Percentiles rank a stretch among this genome's conserved stretches.
These are phyloP conservation scores for Brachyopa scutellaris DNA, from an alignment of 2,888 invertebrate genomes.

Conservation along the genomic window DNA sequence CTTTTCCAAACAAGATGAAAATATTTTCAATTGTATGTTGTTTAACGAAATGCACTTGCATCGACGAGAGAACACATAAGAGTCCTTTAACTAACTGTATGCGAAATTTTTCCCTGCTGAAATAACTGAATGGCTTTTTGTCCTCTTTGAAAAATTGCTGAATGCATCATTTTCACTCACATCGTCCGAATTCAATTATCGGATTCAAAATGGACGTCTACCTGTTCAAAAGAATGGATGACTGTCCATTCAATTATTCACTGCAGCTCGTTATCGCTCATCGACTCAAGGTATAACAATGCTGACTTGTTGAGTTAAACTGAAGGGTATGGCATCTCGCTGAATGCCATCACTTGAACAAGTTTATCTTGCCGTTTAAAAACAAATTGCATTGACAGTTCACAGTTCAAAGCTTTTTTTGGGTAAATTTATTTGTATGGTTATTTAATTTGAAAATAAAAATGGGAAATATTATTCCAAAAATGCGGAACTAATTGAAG, in stretches of 20 bases:
- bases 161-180: slow-evolving; percentile 24
- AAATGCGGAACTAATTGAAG: no score
- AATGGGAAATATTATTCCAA: no score
- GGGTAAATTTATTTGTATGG: no score
- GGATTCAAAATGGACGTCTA: slow-evolving; percentile 36
- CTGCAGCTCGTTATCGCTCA: slow-evolving; percentile 19
- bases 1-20: slow-evolving; percentile 16
- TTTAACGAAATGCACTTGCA: slow-evolving; percentile 5
- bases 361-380: no score
- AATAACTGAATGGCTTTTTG: slow-evolving; percentile 25
- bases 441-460: no score
- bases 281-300: slow-evolving; percentile 16
- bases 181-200: slow-evolving; percentile 38
- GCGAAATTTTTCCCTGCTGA: slow-evolving; percentile 25
- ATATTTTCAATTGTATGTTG: slow-evolving; percentile 1
- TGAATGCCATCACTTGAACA: background rate
- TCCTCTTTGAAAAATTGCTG: background rate
- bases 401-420: no score
- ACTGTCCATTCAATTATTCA: slow-evolving; percentile 27
- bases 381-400: background rate
- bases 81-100: background rate
- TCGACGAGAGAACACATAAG: background rate
- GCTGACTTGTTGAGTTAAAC: slow-evolving; percentile 5
- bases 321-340: slow-evolving; percentile 13
- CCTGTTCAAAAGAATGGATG: slow-evolving; percentile 21